Percentiles rank a stretch among this genome's conserved stretches.
Conservation (phyloP, 2,888 invertebrate genomes). For the Tetranychus truncatus region DNA sequence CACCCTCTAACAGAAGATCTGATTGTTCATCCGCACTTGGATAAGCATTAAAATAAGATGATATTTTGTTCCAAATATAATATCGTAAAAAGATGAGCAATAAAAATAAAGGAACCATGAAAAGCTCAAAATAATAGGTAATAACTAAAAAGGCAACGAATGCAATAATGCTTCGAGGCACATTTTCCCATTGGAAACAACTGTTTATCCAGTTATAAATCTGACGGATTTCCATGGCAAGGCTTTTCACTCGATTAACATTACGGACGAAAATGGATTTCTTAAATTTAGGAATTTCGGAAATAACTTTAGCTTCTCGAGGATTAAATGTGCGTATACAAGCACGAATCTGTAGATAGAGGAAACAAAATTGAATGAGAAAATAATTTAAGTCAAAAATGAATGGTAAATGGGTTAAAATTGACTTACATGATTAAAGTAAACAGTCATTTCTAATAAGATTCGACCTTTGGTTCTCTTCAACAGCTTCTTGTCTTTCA, state of each 20-base stretch:
- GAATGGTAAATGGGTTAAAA: background rate
- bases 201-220: slow-evolving; percentile 77
- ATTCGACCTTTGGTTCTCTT: slow-evolving; percentile 85
- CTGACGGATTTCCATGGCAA: slow-evolving; percentile 71
- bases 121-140: slow-evolving; percentile 85
- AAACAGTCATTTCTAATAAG: slow-evolving; percentile 67
- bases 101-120: slow-evolving; percentile 70
- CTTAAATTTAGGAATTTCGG: slow-evolving; percentile 85
- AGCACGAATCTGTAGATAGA: slow-evolving; percentile 48
- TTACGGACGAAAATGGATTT: slow-evolving; percentile 73
- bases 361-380: background rate
- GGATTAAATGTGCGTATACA: slow-evolving; percentile 81
- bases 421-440: slow-evolving; percentile 66
- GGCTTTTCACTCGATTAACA: slow-evolving; percentile 71
- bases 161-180: slow-evolving; percentile 59
- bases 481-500: slow-evolving; percentile 85
- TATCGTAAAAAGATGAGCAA: slow-evolving; percentile 60
- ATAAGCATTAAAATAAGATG: slow-evolving; percentile 28
- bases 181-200: slow-evolving; percentile 93
- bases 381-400: background rate
- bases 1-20: slow-evolving; percentile 38
- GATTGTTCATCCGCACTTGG: slow-evolving; percentile 28
- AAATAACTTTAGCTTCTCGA: slow-evolving; percentile 82
- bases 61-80: slow-evolving; percentile 39
- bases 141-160: slow-evolving; percentile 65